A percentile compares a stretch with the other conserved stretches of the same genome.
Conservation (phyloP, 2,113 vertebrate species). For the Gobio gobio region DNA sequence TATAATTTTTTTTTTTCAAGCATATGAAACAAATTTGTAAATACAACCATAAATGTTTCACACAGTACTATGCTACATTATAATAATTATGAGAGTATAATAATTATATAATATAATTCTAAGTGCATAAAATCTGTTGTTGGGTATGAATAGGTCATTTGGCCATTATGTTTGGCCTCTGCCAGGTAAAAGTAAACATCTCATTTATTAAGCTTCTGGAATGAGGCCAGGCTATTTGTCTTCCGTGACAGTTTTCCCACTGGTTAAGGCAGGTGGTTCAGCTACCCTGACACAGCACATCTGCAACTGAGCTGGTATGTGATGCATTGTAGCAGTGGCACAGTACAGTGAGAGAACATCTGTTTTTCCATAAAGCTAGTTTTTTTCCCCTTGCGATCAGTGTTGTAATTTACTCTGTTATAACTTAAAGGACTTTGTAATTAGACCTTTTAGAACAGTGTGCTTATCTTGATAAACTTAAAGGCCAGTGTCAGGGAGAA, state of each 20-base stretch:
- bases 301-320: conserved; percentile 20
- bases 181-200: neutral
- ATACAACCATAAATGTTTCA: neutral
- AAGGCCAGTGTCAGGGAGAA: neutral
- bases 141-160: neutral
- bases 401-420: neutral
- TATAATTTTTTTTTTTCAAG: neutral
- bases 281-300: conserved; percentile 23
- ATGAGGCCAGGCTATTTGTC: conserved; percentile 27
- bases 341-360: neutral
- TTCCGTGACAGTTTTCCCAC: conserved; percentile 14
- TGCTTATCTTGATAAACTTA: neutral
- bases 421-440: conserved; percentile 5
- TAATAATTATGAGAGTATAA: too few relatives aligned
- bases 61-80: neutral
- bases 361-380: neutral
- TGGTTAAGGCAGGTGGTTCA: conserved; percentile 38
- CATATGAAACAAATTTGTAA: neutral
- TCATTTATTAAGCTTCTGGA: conserved; percentile 22
- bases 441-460: neutral
- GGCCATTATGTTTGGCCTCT: conserved; percentile 8
- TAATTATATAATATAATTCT: neutral
- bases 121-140: neutral
- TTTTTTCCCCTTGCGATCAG: neutral
- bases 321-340: neutral